phyloP scores from a whole-genome alignment of 2,113 vertebrate species.

The Propithecus coquereli region DNA sequence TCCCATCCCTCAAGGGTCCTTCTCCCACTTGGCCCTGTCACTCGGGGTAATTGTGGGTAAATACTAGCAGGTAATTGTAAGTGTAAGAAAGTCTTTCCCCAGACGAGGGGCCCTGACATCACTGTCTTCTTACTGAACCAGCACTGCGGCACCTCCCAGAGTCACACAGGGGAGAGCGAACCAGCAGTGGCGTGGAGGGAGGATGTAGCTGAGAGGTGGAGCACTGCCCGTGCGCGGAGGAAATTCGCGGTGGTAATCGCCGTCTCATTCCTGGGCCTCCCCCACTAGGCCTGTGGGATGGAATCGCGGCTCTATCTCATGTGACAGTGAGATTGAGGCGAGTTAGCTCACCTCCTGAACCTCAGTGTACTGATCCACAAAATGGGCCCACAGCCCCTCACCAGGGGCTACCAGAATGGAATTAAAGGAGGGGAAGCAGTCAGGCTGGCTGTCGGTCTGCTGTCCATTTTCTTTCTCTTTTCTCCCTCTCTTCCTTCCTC shows the following conservation, averaged over 20 bases:
- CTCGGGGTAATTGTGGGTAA: fast-evolving
- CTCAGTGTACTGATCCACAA: not conserved
- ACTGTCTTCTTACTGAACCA: not conserved
- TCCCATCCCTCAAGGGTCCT: too few relatives aligned
- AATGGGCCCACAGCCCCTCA: fast-evolving
- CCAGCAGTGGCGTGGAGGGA: fast-evolving
- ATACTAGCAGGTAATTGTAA: not conserved
- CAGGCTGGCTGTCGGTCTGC: not conserved
- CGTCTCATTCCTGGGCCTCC: not conserved
- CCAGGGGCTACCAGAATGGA: fast-evolving
- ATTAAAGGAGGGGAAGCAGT: not conserved
- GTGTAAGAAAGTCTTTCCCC: not conserved
- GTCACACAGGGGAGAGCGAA: fast-evolving
- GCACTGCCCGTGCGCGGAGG: fast-evolving
- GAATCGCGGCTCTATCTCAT: too few relatives aligned
- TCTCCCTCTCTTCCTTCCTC: not conserved
- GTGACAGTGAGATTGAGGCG: too few relatives aligned
- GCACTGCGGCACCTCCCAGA: too few relatives aligned
- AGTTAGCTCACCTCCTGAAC: not conserved
- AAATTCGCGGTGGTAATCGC: fast-evolving
- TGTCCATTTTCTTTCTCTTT: not conserved
- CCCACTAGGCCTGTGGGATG: too few relatives aligned
- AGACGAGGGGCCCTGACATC: fast-evolving
- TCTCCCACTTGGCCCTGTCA: not conserved
- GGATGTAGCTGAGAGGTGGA: fast-evolving